Conservation (phyloP, 2,113 vertebrate genomes). For the Podilymbus podiceps region DNA sequence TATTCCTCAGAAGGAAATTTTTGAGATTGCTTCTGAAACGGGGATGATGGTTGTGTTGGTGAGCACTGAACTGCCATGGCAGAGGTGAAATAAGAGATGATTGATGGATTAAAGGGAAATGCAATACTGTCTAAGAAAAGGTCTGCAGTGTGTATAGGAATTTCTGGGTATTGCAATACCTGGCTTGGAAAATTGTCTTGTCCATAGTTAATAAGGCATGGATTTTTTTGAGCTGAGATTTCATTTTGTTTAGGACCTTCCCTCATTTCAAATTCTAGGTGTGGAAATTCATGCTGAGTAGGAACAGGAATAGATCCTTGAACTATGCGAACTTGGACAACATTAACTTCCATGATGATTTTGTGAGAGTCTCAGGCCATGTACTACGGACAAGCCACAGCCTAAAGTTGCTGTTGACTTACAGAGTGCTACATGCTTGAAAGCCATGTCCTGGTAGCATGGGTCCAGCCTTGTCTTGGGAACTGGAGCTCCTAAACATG, state of each 20-base stretch:
- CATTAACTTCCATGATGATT: not conserved
- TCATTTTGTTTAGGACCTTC: not conserved
- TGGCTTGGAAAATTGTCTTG: not conserved
- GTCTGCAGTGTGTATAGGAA: not conserved
- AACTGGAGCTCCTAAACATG: not conserved
- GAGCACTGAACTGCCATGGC: not conserved
- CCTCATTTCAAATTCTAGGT: not conserved
- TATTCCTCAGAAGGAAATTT: not conserved
- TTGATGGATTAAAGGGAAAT: not conserved
- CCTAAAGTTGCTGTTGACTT: not conserved
- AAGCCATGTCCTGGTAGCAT: not conserved
- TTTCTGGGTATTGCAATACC: not conserved
- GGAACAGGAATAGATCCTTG: not conserved
- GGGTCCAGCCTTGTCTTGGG: not conserved
- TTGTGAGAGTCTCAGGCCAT: not conserved
- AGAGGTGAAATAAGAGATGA: not conserved
- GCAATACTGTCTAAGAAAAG: not conserved
- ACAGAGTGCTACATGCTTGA: not conserved
- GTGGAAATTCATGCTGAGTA: not conserved
- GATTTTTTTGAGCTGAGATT: not conserved
- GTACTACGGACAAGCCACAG: not conserved
- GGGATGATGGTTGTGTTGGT: not conserved
- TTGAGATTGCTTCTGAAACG: not conserved
- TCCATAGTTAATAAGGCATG: not conserved
- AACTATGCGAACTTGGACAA: not conserved